phyloP scores from a whole-genome alignment of 2,888 invertebrate genomes.

The Therioaphis trifolii region DNA sequence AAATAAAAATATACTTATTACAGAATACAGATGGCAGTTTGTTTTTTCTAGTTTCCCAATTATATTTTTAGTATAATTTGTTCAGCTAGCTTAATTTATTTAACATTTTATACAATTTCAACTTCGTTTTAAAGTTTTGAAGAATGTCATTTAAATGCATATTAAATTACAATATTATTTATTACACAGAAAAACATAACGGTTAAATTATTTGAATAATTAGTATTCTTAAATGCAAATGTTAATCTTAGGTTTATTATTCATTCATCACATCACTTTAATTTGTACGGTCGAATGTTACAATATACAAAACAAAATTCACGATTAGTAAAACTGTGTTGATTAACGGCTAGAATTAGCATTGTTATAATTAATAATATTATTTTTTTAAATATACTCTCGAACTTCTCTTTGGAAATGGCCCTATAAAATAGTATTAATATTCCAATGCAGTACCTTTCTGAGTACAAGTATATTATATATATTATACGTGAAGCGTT shows the following conservation, averaged over 20 bases:
- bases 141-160: too few species aligned
- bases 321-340: conserved; percentile 23
- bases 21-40: too few species aligned
- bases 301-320: conserved; percentile 23
- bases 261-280: conserved; percentile 24
- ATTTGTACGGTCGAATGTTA: conserved; percentile 26
- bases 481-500: neutral
- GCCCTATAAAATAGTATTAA: neutral
- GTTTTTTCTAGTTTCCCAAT: too few species aligned
- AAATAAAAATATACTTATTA: too few species aligned
- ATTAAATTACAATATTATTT: too few species aligned
- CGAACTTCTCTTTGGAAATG: neutral
- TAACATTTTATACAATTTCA: too few species aligned
- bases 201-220: neutral
- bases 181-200: too few species aligned
- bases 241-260: conserved; percentile 23
- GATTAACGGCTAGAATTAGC: conserved; percentile 41
- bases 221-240: neutral
- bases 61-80: too few species aligned
- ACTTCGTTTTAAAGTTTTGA: too few species aligned
- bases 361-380: conserved; percentile 17
- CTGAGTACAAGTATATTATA: neutral
- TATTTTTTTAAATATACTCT: neutral
- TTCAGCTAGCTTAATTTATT: too few species aligned
- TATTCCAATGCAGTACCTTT: neutral